Conservation (phyloP, 1,140 invertebrate genomes). For the Frieseomelitta varia region DNA sequence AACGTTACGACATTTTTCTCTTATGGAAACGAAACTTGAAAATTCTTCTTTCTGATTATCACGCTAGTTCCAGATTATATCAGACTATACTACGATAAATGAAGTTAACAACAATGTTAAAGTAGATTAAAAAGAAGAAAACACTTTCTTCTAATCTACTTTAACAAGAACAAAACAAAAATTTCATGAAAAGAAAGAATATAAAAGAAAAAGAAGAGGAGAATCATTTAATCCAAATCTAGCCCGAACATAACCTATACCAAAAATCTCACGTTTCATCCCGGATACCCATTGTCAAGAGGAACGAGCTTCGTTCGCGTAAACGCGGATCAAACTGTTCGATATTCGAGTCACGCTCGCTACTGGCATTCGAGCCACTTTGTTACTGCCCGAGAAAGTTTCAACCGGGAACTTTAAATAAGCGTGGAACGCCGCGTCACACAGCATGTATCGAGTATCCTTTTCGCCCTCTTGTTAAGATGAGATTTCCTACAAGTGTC, state of each 20-base stretch:
- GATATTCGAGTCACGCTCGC: conserved; percentile 27
- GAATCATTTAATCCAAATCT: neutral
- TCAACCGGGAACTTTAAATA: conserved; percentile 3
- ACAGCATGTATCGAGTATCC: too few relatives aligned
- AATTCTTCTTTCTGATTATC: neutral
- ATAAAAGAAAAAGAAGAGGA: neutral
- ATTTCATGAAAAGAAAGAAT: neutral
- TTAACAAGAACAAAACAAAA: neutral
- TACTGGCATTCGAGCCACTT: conserved; percentile 18
- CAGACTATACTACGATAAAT: neutral
- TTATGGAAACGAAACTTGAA: neutral
- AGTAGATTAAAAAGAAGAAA: too few relatives aligned
- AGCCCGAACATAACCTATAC: neutral
- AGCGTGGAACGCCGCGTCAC: neutral
- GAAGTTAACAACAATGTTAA: too few relatives aligned
- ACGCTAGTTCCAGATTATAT: neutral
- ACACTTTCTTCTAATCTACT: neutral
- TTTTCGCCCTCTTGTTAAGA: too few relatives aligned
- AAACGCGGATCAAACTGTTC: neutral
- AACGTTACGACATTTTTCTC: neutral
- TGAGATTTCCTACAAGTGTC: too few relatives aligned
- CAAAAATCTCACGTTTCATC: neutral
- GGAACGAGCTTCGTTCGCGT: neutral
- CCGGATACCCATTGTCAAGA: neutral
- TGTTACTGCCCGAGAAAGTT: conserved; percentile 33